Conservation (phyloP, 2,888 invertebrate species). For the Andrena praecox region DNA sequence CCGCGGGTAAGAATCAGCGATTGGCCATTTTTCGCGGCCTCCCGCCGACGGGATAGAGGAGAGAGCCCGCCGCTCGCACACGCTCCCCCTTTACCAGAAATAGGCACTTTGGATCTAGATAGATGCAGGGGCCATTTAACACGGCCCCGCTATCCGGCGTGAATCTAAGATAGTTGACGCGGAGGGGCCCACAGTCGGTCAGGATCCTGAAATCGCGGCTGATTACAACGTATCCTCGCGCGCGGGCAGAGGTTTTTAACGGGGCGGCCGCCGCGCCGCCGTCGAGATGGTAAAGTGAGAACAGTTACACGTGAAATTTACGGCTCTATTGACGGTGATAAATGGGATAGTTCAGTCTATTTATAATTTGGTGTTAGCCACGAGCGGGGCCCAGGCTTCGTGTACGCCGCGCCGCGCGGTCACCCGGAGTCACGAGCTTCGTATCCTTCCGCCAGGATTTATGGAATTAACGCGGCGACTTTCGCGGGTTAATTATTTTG, state of each 20-base stretch:
- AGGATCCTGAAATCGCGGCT: constrained; percentile 58
- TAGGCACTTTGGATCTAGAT: constrained; percentile 59
- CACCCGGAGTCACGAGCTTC: constrained; percentile 27
- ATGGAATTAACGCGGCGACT: constrained; percentile 45
- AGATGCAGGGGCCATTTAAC: constrained; percentile 56
- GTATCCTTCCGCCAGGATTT: constrained; percentile 43
- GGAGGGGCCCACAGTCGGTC: constrained; percentile 34
- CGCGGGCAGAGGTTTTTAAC: constrained; percentile 26
- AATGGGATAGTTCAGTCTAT: constrained; percentile 69
- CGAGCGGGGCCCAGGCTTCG: constrained; percentile 13
- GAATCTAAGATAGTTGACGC: constrained; percentile 58
- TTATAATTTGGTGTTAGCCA: constrained; percentile 65
- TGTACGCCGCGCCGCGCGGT: not conserved
- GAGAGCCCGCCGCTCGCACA: not conserved
- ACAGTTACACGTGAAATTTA: constrained; percentile 69
- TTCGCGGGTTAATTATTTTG: constrained; percentile 54
- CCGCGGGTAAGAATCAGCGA: constrained; percentile 19
- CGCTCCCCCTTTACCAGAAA: constrained; percentile 36
- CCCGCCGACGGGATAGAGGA: not conserved
- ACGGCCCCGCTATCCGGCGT: constrained; percentile 43
- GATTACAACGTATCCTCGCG: constrained; percentile 47
- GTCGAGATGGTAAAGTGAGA: constrained; percentile 64
- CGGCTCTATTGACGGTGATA: constrained; percentile 69
- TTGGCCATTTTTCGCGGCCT: constrained; percentile 17
- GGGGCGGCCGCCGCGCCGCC: not conserved